These are phyloP conservation scores for Eudyptes chrysolophus DNA, from an alignment of 2,113 vertebrate genomes.

Conservation along the genomic window DNA sequence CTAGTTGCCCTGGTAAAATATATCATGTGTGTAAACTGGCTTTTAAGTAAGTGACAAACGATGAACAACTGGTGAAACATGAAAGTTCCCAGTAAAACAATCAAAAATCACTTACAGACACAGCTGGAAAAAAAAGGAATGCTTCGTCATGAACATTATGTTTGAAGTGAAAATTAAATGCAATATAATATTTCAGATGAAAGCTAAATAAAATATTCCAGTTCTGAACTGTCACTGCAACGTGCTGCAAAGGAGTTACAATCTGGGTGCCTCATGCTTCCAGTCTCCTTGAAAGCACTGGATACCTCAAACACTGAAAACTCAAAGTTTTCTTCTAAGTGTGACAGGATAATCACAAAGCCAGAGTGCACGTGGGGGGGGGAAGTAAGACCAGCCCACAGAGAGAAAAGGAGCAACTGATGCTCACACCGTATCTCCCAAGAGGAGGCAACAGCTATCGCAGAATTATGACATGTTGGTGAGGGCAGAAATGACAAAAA, in stretches of 20 bases:
- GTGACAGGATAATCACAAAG: not conserved
- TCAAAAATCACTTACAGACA: not conserved
- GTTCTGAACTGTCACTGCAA: not conserved
- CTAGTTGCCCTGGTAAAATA: not conserved
- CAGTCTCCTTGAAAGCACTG: not conserved
- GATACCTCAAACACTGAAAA: not conserved
- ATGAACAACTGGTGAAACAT: not conserved
- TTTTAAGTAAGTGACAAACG: not conserved
- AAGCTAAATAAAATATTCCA: not conserved
- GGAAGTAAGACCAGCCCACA: not conserved
- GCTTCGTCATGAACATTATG: not conserved
- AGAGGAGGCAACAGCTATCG: not conserved
- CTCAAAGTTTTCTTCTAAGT: not conserved
- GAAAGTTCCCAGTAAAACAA: not conserved
- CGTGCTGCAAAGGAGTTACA: not conserved
- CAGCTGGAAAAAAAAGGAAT: not conserved
- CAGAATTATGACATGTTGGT: not conserved
- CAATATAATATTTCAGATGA: not conserved
- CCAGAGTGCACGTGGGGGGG: rapidly evolving
- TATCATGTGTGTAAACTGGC: not conserved
- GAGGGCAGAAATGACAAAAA: not conserved
- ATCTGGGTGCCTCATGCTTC: not conserved
- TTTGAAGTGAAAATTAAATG: not conserved
- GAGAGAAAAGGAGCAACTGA: not conserved
- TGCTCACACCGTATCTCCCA: not conserved